A percentile compares a stretch with the other conserved stretches of the same genome.
phyloP scores from a whole-genome alignment of 2,113 vertebrate genomes.

The Bufo bufo region DNA sequence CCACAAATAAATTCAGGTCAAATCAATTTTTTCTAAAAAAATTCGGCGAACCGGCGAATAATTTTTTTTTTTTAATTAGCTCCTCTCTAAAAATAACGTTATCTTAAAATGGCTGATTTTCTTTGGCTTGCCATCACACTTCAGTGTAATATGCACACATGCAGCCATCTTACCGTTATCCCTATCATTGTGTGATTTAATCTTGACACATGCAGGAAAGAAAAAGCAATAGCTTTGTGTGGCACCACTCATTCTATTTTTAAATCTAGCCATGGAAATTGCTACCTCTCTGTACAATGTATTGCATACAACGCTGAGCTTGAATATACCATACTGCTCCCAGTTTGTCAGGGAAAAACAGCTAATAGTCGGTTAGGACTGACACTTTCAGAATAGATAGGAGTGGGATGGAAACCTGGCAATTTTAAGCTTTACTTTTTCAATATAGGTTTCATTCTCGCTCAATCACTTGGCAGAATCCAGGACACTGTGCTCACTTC shows the following conservation, averaged over 20 bases:
- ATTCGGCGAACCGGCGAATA: no score
- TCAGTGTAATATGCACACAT: not conserved
- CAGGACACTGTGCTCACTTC: not conserved
- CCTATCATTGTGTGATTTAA: conserved; percentile 21
- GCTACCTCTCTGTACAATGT: conserved; percentile 18
- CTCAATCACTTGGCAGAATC: conserved; percentile 23
- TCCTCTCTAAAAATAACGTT: not conserved
- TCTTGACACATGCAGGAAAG: conserved; percentile 30
- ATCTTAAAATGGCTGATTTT: no score
- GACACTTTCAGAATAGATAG: conserved; percentile 44
- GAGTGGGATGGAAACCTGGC: conserved; percentile 34
- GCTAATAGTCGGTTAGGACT: conserved; percentile 40
- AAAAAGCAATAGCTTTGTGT: conserved; percentile 32
- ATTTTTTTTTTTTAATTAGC: no score
- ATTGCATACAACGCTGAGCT: conserved; percentile 27
- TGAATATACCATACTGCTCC: conserved; percentile 8
- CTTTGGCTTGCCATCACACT: not conserved
- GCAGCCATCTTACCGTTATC: not conserved
- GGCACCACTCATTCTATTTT: conserved; percentile 41
- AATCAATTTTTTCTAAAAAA: no score
- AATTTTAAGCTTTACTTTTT: conserved; percentile 38
- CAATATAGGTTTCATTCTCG: conserved; percentile 35
- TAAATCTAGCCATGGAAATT: conserved; percentile 37
- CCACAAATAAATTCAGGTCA: no score
- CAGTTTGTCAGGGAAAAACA: conserved; percentile 48